Conservation (phyloP, 2,113 vertebrate genomes). For the Cervus canadensis region DNA sequence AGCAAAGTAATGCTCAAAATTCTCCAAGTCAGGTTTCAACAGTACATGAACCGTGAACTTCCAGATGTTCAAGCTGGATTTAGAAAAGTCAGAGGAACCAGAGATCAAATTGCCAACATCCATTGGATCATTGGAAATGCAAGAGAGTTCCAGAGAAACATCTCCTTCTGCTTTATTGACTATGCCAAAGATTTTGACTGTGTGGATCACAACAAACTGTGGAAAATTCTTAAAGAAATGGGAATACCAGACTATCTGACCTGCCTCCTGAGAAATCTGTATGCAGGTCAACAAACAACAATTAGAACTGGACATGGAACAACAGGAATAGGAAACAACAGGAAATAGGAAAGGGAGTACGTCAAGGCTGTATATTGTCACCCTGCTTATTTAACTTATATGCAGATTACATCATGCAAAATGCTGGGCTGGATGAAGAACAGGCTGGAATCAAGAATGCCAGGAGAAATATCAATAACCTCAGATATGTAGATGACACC, state of each 20-base stretch:
- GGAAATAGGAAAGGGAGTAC: not conserved
- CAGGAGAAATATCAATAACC: not conserved
- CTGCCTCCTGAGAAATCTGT: not conserved
- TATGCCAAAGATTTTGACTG: not conserved
- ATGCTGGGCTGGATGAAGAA: not conserved
- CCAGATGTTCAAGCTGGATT: too few species aligned
- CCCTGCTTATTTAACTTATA: not conserved
- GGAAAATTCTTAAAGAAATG: not conserved
- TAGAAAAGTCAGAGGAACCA: too few species aligned
- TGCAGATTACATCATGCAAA: not conserved
- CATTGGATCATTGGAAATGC: accelerated
- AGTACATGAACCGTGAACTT: too few species aligned
- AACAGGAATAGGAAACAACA: not conserved
- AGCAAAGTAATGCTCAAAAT: too few species aligned
- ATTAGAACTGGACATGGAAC: not conserved
- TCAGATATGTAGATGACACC: not conserved
- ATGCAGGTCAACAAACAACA: not conserved
- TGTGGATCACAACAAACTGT: not conserved
- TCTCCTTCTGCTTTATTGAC: not conserved
- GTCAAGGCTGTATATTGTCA: not conserved
- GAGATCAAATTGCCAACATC: not conserved
- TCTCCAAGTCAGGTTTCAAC: too few species aligned
- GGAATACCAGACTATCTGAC: not conserved
- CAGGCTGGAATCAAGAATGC: not conserved
- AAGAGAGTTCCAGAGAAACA: not conserved